Base-by-base conservation (phyloP, 1,140 invertebrate species). In the Drosophila bocqueti region DNA sequence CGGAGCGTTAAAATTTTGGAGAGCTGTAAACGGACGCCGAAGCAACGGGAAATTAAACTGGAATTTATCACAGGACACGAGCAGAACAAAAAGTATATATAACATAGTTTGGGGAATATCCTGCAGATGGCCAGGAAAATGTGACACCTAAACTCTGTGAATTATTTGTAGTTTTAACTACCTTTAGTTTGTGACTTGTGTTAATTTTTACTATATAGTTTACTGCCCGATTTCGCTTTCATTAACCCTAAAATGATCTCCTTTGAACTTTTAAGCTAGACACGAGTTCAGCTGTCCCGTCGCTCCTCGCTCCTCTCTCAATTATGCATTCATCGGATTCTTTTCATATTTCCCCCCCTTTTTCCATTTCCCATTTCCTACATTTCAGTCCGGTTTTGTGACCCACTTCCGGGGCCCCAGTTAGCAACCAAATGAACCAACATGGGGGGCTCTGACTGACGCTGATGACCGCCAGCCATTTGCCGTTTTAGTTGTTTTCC, bases 401-500 rank as follows among this genome's bases (percentile, higher is more conserved):
- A 72, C 65, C 67, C 67, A 73, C 67, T 49, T 72, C 68, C 45
- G 52, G 66, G 16, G 3, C 21, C 31, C 24, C 43, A 62, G 46
- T 34, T 43, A 60, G 38, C 52, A 43, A 54, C 21, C 71, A 75
- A 78, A 78, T 69, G 57, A 69, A 77, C 50, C 76, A 77, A 78
- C 74, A 68, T 61, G 59, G 46, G 4, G 46, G 4, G 46, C 15
- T 49, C 29, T 45, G 62, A 59, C 52, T 57, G 77, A 60, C 77
- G 68, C 64, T 81, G 68, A 83, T 64, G 72, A 71, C 60, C 74
- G 73, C 57, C 80, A 81, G 55, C 65, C 65, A 55, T 55, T 68
- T 74, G 58, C 49, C 36, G 16, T 45, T 83, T 45, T 49, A 66
- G 60, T 68, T 67, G 50, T 73, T 59, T 34, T 29, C 42, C 3